Evolutionary conservation across 2,797 vertebrate genomes (phyloP).

Genomic region (Enteromius thamalakanensis): DNA sequence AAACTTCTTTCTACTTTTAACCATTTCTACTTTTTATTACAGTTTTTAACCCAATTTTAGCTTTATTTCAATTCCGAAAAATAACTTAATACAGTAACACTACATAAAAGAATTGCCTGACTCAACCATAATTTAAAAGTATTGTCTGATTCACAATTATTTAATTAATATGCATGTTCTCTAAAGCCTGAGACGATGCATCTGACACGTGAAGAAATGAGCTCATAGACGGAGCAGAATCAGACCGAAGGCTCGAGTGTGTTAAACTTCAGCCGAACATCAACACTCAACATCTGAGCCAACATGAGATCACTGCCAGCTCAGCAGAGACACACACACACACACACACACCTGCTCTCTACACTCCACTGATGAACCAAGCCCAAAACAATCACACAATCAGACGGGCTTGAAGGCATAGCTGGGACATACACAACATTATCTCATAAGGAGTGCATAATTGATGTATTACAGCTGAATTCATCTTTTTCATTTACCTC

Average conservation of each 20-base stretch:
- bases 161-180: not conserved
- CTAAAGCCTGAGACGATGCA: not conserved
- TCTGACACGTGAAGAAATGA: not conserved
- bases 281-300: conserved; percentile 41
- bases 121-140: not conserved
- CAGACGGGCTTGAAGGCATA: not conserved
- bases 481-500: not conserved
- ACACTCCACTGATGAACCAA: not conserved
- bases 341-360: conserved; percentile 27
- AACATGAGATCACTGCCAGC: conserved; percentile 42
- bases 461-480: not conserved
- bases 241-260: conserved; percentile 14
- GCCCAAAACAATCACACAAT: not conserved
- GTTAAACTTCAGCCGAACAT: conserved; percentile 46
- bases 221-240: not conserved
- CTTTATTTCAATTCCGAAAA: not conserved
- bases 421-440: not conserved
- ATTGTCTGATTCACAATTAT: not conserved
- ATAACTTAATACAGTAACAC: not conserved
- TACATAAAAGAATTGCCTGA: not conserved
- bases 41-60: not conserved
- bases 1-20: too few relatives aligned
- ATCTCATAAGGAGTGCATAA: not conserved
- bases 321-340: conserved; percentile 6
- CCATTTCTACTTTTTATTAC: not conserved